Conservation (phyloP, 2,797 vertebrate species). For the Aselliscus stoliczkanus region DNA sequence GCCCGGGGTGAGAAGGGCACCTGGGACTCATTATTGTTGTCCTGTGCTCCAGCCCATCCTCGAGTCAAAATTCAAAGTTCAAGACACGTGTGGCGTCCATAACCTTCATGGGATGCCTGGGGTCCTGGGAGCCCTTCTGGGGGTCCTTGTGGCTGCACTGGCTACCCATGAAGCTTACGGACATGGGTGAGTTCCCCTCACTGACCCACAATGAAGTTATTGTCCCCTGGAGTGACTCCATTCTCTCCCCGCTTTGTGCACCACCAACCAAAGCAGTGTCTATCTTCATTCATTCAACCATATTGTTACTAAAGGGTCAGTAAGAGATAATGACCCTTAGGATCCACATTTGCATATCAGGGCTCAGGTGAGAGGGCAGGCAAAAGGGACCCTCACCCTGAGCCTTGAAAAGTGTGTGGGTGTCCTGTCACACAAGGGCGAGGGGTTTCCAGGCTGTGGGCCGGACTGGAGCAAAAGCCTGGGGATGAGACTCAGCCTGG, state of each 20-base stretch:
- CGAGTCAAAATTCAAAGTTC: constrained; percentile 86
- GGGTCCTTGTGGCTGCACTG: constrained; percentile 82
- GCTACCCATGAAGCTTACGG: constrained; percentile 85
- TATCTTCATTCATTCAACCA: neutral
- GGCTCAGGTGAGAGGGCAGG: neutral
- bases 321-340: neutral
- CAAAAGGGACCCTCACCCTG: neutral
- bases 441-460: neutral
- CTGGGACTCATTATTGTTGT: neutral
- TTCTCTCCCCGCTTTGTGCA: neutral
- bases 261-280: neutral
- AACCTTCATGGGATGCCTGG: constrained; percentile 93
- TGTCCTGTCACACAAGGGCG: neutral
- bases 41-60: constrained; percentile 83
- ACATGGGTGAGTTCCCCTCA: constrained; percentile 82
- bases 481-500: neutral
- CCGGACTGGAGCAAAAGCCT: neutral
- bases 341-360: neutral
- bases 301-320: neutral
- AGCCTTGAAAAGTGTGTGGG: neutral
- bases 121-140: constrained; percentile 88
- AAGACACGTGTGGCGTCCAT: constrained; percentile 91
- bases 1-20: neutral
- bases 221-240: neutral
- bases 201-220: neutral